Evolutionary conservation across 2,888 invertebrate species (phyloP).

Genomic region (Schizotus pectinicornis): DNA sequence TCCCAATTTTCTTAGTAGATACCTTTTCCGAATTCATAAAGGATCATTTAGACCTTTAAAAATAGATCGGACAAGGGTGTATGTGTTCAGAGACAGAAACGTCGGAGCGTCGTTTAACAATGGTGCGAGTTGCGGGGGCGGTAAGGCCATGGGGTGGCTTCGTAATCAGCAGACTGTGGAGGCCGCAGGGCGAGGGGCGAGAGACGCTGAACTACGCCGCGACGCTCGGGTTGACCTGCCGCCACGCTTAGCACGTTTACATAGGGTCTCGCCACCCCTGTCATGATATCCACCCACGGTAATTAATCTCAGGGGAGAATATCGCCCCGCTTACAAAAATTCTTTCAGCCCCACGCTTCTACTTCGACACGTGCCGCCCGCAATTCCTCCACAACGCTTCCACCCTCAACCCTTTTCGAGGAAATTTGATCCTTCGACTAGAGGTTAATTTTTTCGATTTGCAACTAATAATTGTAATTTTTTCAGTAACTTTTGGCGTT

Average conservation of each 20-base stretch:
- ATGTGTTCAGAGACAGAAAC: conserved; percentile 12
- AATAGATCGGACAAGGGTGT: neutral
- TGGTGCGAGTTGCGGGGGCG: conserved; percentile 38
- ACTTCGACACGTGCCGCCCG: too few species aligned
- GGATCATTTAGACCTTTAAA: neutral
- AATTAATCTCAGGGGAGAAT: conserved; percentile 13
- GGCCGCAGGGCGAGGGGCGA: conserved; percentile 41
- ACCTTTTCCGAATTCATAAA: neutral
- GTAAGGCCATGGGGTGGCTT: conserved; percentile 42
- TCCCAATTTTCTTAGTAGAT: too few species aligned
- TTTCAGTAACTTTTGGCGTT: too few species aligned
- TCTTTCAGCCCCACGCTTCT: too few species aligned
- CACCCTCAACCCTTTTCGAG: too few species aligned
- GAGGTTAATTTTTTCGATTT: too few species aligned
- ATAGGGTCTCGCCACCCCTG: conserved; percentile 21
- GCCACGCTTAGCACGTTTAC: conserved; percentile 49
- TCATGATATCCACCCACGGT: conserved; percentile 15
- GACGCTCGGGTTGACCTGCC: conserved; percentile 58
- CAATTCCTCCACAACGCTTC: too few species aligned
- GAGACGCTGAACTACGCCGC: conserved; percentile 49
- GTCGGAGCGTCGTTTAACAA: conserved; percentile 39
- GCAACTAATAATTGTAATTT: too few species aligned
- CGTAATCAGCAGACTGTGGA: conserved; percentile 51
- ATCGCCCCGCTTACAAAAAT: neutral
- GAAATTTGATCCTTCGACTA: too few species aligned